Base-by-base conservation (phyloP, 2,113 vertebrate species). In the Mohoua ochrocephala region DNA sequence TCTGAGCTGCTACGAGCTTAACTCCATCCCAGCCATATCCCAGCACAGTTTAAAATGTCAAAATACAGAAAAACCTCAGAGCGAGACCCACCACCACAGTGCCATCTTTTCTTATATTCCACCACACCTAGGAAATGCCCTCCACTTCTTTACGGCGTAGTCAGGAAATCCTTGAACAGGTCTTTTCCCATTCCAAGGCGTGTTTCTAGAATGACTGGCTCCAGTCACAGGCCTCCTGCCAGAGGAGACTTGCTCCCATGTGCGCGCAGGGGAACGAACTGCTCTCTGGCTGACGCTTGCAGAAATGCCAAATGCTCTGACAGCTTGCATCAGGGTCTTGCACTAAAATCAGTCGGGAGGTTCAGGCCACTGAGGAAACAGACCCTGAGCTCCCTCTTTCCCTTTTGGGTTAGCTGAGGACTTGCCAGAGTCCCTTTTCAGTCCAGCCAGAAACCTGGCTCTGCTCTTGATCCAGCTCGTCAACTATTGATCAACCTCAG, bases 1-100 rank as follows among this genome's bases (percentile, higher is more conserved):
- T 57, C 76, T 3, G 19, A 87, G 54, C 47, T 83, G 63, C 49
- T 78, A 10, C 12, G 21, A 94, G 75, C 42, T 93, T 94, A 94
- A 93, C 87, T 91, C 81, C 24, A 71, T 71, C 64, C 33, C 47
- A 89, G 56, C 52, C 87, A 59, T 59, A 89, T 26, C 13, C 31
- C 33, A 74, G 50, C 27, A 65, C 15, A 35, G 52, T 53, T 83
- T 69, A 74, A 59, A 74, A 56, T 39, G n/a, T 57, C 9, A 86
- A 73, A 83, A 91, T 26, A 59, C 13, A 80, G 33, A 77, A 59
- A 65, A 73, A 17, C 13, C 47, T 89, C 47, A 63, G 68, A 50
- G 16, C 0, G 0, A 75, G 31, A 44, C 8, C 35, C 54, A 33
- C 23, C 13, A 47, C 13, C 8, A 30, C 1, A 4, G 30, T 20